Base-by-base conservation (phyloP, 2,888 invertebrate species). In the Ectobius pallidus region DNA sequence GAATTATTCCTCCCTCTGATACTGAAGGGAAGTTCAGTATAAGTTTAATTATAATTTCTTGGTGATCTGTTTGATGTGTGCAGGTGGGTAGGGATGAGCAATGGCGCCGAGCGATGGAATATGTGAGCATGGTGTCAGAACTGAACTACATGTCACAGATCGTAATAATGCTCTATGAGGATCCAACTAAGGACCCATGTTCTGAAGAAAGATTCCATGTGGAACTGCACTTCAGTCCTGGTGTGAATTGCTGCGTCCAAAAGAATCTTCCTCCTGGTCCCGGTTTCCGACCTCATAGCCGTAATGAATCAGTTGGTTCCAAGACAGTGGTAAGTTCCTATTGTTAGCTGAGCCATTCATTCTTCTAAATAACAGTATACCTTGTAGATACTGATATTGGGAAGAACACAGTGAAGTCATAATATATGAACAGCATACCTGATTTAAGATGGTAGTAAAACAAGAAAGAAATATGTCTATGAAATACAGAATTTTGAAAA, bases 141-240 rank as follows among this genome's bases (percentile, higher is more conserved):
- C 88, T 99, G 34, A 99, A 99, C 86, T 99, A 99, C 84, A 96
- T 99, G 95, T 97, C 98, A 3, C 99, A 99, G 84, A 95, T 99
- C 73, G 98, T 98, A 1, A 95, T 99, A 30, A 97, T 99, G 96
- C 85, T 97, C 0, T 99, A 99, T 81, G 99, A 99, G 85, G 99
- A 99, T 84, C 98, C 96, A 6, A 97, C 95, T 0, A 97, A 98
- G 84, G 96, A 95, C 84, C 93, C 93, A 0, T 89, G 88, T 69
- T 96, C 96, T 0, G 95, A 96, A 80, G 95, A 95, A 82, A 78
- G 81, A 77, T 99, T 99, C 83, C 99, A 99, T 83, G 96, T 99
- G 68, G 99, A 99, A 84, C 86, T 99, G 14, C 99, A 99, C 85
- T 99, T 99, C 84, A 99, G 98, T 83, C 99, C 99, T 0, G 99